These are phyloP conservation scores for Halichoerus grypus DNA, from an alignment of 2,113 vertebrate species.

Conservation along the genomic window DNA sequence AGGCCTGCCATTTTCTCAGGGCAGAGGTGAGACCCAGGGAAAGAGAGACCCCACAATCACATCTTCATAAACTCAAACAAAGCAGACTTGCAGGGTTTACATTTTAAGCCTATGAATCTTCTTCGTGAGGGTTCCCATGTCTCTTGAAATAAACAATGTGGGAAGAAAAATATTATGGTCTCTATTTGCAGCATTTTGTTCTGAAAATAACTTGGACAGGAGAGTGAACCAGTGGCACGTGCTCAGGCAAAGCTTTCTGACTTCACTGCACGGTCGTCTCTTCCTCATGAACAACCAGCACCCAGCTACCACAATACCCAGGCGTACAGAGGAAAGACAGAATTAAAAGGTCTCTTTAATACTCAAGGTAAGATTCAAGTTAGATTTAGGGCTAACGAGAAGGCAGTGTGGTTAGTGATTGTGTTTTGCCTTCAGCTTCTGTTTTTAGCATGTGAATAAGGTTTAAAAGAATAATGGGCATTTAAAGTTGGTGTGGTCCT, in stretches of 20 bases:
- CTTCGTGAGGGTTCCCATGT: constrained; percentile 55
- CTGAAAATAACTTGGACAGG: constrained; percentile 5
- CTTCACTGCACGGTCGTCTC: not conserved
- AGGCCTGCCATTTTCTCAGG: constrained; percentile 44
- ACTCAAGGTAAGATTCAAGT: not conserved
- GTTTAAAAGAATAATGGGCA: constrained; percentile 37
- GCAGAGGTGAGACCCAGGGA: constrained; percentile 67
- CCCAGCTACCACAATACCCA: not conserved
- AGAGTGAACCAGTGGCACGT: not conserved
- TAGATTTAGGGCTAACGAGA: constrained; percentile 5
- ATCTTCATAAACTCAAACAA: constrained; percentile 76
- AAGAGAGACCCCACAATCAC: constrained; percentile 43
- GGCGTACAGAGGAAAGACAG: not conserved
- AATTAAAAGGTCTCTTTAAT: not conserved
- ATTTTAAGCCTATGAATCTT: constrained; percentile 67
- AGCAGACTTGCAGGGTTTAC: constrained; percentile 67
- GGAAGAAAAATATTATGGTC: constrained; percentile 54
- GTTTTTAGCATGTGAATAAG: constrained; percentile 36
- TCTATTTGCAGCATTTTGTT: constrained; percentile 40
- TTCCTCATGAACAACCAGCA: not conserved
- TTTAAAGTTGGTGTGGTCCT: constrained; percentile 53
- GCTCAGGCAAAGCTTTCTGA: not conserved
- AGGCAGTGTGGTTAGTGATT: not conserved
- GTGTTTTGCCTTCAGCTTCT: not conserved
- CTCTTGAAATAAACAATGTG: constrained; percentile 77